phyloP scores from a whole-genome alignment of 35 echinoderm and acorn worm species.

The Anneissia japonica region DNA sequence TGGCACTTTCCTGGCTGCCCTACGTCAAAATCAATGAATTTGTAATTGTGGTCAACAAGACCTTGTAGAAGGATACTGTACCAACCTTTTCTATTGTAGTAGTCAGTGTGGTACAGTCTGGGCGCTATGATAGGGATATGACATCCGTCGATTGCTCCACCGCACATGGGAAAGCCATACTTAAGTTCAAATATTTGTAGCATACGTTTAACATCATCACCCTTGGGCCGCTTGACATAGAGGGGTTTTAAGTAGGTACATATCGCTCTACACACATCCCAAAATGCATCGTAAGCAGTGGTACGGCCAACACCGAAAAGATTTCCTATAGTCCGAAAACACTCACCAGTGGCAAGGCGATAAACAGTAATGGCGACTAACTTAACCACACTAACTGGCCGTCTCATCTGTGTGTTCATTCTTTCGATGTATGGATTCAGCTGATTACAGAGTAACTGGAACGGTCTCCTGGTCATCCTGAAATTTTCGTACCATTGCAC shows the following conservation, averaged over 20 bases:
- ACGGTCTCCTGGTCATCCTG: conserved; percentile 39
- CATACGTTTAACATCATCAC: background rate
- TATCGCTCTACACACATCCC: conserved; percentile 32
- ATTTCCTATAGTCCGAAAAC: conserved; percentile 45
- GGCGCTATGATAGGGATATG: conserved; percentile 30
- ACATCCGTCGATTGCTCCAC: conserved; percentile 43
- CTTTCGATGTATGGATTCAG: conserved; percentile 1
- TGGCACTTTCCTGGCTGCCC: conserved; percentile 20
- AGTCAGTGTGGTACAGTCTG: conserved; percentile 9
- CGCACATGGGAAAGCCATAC: conserved; percentile 17
- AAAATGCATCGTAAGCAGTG: conserved; percentile 36
- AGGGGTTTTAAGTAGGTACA: background rate
- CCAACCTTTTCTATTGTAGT: conserved; percentile 15
- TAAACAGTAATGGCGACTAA: conserved; percentile 46
- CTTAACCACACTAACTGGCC: conserved; percentile 30
- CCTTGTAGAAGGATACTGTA: background rate
- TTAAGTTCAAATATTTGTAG: background rate
- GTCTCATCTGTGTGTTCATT: conserved; percentile 1
- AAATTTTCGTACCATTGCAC: conserved; percentile 43
- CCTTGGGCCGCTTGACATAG: background rate
- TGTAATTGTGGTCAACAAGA: conserved; percentile 4
- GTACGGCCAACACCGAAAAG: conserved; percentile 54
- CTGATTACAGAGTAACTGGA: conserved; percentile 21
- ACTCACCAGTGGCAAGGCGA: conserved; percentile 38
- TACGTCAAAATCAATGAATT: conserved; percentile 2